Base-by-base conservation (phyloP, 2,113 vertebrate species). In the Toxotes chatareus region DNA sequence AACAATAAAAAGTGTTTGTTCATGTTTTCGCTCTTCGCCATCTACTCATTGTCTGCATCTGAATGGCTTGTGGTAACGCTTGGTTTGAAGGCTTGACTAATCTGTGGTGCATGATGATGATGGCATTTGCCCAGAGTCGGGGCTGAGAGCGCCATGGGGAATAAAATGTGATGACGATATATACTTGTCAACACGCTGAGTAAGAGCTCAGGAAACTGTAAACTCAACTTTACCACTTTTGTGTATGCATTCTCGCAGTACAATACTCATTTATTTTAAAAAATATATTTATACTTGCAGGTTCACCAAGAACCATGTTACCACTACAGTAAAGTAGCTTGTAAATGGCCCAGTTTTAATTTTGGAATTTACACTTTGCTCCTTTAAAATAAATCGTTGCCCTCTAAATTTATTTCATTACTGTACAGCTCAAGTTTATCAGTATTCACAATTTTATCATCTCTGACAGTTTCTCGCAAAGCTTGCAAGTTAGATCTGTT, bases 41-140 rank as follows among this genome's bases (percentile, higher is more conserved):
- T 53, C 36, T 47, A 76, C 64, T 89, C 80, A 81, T 34, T 27
- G 64, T 79, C 82, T 87, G 55, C 19, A 31, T 66, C 40, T 57
- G 61, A 11, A 38, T 23, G 13, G 16, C 32, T 76, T 82, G 49
- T 66, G 62, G 76, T 64, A 27, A 69, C 0, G 0, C 36, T 64
- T 34, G 0, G 5, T 12, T 17, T 27, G 13, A 38, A 61, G 12
- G 12, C 66, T 59, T 85, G 83, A 80, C 23, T 79, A 81, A 84
- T n/a, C 3, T 57, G 7, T 2, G 2, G 62, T 7, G 23, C 27
- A 68, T 44, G 21, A 21, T 46, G 21, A 21, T 46, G 4, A 4
- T 3, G 5, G 56, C 46, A 49, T 71, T 79, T 49, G n/a, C 46
- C 32, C 31, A 17, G 47, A 46, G 70, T n/a, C 55, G 47, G 65